Evolutionary conservation across 2,888 invertebrate species (phyloP).

Genomic region (Heliothis peltigera): DNA sequence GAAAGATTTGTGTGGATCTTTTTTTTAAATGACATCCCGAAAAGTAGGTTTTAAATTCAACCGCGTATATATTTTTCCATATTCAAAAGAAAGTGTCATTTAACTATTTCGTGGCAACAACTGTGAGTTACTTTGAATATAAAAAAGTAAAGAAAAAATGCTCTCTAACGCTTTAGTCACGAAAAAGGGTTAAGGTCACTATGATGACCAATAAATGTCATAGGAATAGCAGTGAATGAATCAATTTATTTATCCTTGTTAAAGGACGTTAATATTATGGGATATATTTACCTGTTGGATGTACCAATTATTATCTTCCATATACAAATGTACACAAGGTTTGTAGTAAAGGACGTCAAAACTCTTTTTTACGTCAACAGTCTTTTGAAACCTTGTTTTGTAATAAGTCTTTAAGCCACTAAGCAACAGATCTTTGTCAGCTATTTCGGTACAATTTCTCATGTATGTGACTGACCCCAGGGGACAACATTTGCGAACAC

Average conservation of each 20-base stretch:
- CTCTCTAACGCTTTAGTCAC: too few relatives aligned
- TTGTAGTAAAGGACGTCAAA: conserved; percentile 67
- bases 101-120: too few relatives aligned
- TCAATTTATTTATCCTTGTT: neutral
- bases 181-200: neutral
- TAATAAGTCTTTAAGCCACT: conserved; percentile 69
- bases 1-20: too few relatives aligned
- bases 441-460: conserved; percentile 62
- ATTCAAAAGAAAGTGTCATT: too few relatives aligned
- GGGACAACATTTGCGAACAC: conserved; percentile 82
- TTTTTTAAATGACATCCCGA: too few relatives aligned
- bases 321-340: conserved; percentile 66
- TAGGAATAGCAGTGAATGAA: neutral
- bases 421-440: conserved; percentile 63
- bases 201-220: neutral
- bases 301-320: conserved; percentile 72
- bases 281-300: conserved; percentile 75
- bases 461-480: conserved; percentile 64
- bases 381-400: conserved; percentile 59
- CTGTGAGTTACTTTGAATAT: too few relatives aligned
- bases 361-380: conserved; percentile 60
- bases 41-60: too few relatives aligned
- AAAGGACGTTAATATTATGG: neutral
- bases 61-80: too few relatives aligned
- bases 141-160: too few relatives aligned